Evolutionary conservation across 2,797 vertebrate genomes (phyloP).

Genomic region (Chrysocyon brachyurus): DNA sequence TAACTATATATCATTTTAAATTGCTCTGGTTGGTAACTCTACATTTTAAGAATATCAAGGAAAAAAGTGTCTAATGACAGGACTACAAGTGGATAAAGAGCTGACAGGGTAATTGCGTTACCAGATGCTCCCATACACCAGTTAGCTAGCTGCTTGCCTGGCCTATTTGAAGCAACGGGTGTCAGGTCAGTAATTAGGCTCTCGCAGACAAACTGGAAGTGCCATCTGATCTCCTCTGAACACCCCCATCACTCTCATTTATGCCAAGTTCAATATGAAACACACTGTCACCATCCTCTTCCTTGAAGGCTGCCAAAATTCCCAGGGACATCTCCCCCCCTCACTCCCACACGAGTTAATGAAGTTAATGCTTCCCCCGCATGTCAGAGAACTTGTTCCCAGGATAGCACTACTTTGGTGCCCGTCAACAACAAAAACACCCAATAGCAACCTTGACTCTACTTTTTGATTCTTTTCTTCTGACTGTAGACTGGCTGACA

Average conservation of each 20-base stretch:
- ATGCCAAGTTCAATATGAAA: constrained; percentile 78
- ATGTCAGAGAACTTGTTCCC: constrained; percentile 72
- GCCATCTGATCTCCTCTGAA: constrained; percentile 66
- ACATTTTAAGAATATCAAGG: constrained; percentile 78
- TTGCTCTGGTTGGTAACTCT: constrained; percentile 72
- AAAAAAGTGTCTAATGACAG: constrained; percentile 61
- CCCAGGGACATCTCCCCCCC: constrained; percentile 11
- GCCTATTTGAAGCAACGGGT: constrained; percentile 76
- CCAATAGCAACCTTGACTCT: background rate
- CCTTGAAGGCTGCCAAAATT: constrained; percentile 54
- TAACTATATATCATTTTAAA: constrained; percentile 79
- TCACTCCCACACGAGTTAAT: background rate
- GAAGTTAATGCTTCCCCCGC: constrained; percentile 63
- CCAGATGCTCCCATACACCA: constrained; percentile 61
- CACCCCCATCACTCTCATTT: constrained; percentile 53
- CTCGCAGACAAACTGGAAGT: constrained; percentile 78
- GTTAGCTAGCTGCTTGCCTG: constrained; percentile 44
- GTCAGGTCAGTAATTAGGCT: constrained; percentile 79
- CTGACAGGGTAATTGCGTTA: constrained; percentile 70
- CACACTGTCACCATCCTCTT: constrained; percentile 10
- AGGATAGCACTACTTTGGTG: background rate
- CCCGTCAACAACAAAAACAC: background rate
- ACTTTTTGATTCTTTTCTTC: background rate
- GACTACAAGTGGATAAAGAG: constrained; percentile 71
- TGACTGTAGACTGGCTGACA: background rate